Evolutionary conservation across 2,888 invertebrate genomes (phyloP), one percentile per base, ranked within the genome.

Genomic region (Drosophila sordidula): DNA sequence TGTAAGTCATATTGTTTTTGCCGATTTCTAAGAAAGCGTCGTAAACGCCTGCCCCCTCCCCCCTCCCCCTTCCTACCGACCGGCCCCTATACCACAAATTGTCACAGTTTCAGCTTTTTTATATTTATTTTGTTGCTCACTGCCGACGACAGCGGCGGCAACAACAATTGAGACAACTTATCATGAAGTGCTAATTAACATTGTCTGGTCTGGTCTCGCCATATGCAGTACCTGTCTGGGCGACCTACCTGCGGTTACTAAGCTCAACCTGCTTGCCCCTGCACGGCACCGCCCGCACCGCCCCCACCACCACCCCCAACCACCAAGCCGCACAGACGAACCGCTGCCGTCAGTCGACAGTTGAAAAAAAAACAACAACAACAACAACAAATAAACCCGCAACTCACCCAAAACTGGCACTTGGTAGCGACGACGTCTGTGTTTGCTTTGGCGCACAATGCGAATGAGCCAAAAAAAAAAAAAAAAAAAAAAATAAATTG

Each of bases 111-210:
- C 18, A 39, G 54, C 36, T 39, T 14, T n/a, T 45, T 11, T 26
- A 1, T 45, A 50, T 34, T 39, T 16, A 25, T 11, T 32, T 12
- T 55, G 38, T 16, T 38, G 34, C 42, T 18, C 36, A 22, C 38
- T 44, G 32, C 16, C 51, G 45, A 62, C 51, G 50, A 44, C 56
- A 47, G 44, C 45, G 47, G 29, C 61, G 36, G 16, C 56, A 70
- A 78, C 82, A 75, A 78, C 88, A 86, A 78, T 83, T 82, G 87
- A 85, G 89, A 83, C 87, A 87, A 87, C 87, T 87, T 85, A 87
- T 85, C 85, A 83, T 80, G 70, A 88, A 88, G 87, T 87, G 86
- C 81, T 87, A 87, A 87, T 89, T 87, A 87, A 89, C 87, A 80
- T 83, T 88, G 88, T 87, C 87, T 89, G 83, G 71, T 39, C 59